Evolutionary conservation across 2,113 vertebrate genomes (phyloP), one percentile per base, ranked within the genome.

Genomic region (Stegastes partitus): DNA sequence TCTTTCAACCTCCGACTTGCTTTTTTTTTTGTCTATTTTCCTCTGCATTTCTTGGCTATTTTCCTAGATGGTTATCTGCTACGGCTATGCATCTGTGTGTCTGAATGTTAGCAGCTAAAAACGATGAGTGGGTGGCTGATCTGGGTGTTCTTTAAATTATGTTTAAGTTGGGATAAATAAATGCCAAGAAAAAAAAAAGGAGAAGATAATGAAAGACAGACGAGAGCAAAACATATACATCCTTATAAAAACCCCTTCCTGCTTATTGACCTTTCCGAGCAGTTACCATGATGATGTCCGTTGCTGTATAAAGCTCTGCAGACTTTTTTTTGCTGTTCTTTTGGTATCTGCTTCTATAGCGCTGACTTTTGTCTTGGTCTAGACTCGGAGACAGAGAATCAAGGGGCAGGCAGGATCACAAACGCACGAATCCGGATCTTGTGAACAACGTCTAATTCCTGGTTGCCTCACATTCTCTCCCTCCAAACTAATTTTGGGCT

Each of bases 401-500:
- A 88, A 85, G 31, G 66, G 78, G 83, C 72, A 88, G 80, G 80
- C 26, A 12, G 62, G 67, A 90, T 88, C 81, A 86, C 84, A 93
- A 85, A 81, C 90, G 85, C 81, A 80, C 61, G 57, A 87, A 92
- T 88, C 78, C 51, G 37, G 84, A 81, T 91, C 92, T 92, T 83
- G 84, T 90, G 83, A 90, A 91, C 89, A 83, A 82, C 28, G 22
- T 81, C 90, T 90, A 90, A 93, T 89, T 91, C 92, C 86, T 77
- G 64, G 69, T 85, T 67, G 75, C 84, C 88, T 93, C 92, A 18
- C 83, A 92, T 88, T 82, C 81, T 91, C 91, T 87, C 92, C 94
- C 93, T 92, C 93, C 94, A 92, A 96, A 96, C 94, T 91, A 81
- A 96, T 95, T 94, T 93, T 84, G 87, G 89, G 94, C 95, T 96